Percentiles rank a stretch among this genome's conserved stretches.
Conservation (phyloP, 2,113 vertebrate species). For the Peromyscus californicus region DNA sequence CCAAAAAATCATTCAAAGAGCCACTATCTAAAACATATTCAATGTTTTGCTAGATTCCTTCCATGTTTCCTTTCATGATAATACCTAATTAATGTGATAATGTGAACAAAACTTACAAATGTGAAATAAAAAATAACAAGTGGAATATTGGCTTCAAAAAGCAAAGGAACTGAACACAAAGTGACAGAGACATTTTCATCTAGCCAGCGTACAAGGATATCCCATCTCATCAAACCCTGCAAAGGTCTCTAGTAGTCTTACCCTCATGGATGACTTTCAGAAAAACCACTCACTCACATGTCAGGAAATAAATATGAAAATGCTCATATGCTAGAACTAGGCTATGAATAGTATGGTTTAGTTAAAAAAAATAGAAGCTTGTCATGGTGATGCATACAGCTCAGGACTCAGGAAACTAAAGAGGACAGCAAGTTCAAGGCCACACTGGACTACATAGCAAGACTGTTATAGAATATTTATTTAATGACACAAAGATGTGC, state of each 20-base stretch:
- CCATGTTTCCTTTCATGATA: background rate
- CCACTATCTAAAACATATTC: background rate
- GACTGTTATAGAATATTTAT: background rate
- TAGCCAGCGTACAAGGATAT: background rate
- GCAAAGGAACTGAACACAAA: background rate
- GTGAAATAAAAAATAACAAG: background rate
- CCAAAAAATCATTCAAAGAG: background rate
- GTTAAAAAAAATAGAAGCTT: background rate
- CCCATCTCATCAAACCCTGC: background rate
- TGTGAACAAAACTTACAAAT: background rate
- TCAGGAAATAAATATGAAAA: constrained; percentile 26
- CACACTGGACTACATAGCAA: background rate
- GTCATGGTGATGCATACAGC: background rate
- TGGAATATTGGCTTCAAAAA: background rate
- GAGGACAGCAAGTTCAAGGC: background rate
- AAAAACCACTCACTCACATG: background rate
- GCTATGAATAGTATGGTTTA: background rate
- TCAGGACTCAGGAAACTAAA: background rate
- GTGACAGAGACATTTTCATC: background rate
- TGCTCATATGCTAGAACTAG: background rate
- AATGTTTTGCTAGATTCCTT: background rate
- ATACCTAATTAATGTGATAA: background rate
- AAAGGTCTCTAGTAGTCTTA: background rate
- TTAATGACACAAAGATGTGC: background rate
- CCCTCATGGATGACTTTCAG: background rate